phyloP scores from a whole-genome alignment of 2,113 vertebrate species.

The Collichthys lucidus region DNA sequence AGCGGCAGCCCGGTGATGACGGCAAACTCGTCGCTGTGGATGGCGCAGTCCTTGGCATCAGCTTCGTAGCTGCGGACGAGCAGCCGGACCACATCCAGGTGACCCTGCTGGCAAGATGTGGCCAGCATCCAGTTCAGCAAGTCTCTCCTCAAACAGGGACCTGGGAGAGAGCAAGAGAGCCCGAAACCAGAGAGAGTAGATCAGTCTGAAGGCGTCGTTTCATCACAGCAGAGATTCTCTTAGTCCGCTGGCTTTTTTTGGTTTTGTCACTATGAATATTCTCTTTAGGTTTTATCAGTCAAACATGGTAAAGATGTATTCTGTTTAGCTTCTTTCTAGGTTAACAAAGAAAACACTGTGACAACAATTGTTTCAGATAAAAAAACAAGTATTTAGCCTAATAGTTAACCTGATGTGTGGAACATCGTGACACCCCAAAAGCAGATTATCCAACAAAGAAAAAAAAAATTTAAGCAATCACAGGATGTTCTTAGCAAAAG shows the following conservation, averaged over 20 bases:
- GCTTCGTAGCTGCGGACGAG: slow-evolving; percentile 88
- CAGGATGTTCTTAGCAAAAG: no score
- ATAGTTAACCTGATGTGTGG: neutral
- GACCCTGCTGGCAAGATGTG: slow-evolving; percentile 90
- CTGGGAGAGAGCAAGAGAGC: slow-evolving; percentile 66
- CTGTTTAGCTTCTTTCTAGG: neutral
- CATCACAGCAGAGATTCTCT: neutral
- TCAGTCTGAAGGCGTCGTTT: neutral
- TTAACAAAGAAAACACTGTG: neutral
- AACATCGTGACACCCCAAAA: no score
- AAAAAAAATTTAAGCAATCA: no score
- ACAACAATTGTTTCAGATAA: neutral
- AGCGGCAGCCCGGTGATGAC: slow-evolving; percentile 90
- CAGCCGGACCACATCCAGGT: slow-evolving; percentile 89
- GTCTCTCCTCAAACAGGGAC: slow-evolving; percentile 80
- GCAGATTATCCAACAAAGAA: no score
- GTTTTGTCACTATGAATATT: neutral
- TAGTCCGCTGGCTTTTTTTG: neutral
- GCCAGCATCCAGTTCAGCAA: slow-evolving; percentile 94
- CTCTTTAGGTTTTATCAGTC: neutral
- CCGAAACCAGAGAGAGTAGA: neutral
- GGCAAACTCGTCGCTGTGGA: slow-evolving; percentile 89
- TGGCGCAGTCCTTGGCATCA: slow-evolving; percentile 87
- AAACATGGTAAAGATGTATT: neutral
- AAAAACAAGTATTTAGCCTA: no score